phyloP scores from a whole-genome alignment of 2,888 invertebrate genomes.

The Leptarthrus brevirostris region DNA sequence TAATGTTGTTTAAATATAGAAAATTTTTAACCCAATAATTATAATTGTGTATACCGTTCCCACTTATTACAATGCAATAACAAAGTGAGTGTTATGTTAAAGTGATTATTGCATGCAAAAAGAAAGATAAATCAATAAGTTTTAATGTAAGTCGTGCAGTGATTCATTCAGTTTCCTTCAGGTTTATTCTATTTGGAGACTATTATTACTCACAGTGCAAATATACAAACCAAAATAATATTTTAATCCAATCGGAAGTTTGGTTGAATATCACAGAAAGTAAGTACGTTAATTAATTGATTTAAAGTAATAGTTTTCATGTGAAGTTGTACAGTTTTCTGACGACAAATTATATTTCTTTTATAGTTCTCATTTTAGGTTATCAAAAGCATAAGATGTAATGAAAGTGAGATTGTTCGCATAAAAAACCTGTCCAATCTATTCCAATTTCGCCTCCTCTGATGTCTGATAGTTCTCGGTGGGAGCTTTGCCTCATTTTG shows the following conservation, averaged over 20 bases:
- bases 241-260: neutral
- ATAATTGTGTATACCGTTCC: neutral
- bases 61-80: neutral
- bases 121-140: constrained; percentile 39
- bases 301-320: too few relatives aligned
- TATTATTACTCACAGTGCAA: neutral
- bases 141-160: constrained; percentile 18
- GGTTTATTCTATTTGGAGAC: constrained; percentile 12
- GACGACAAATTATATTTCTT: too few relatives aligned
- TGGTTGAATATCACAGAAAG: constrained; percentile 17
- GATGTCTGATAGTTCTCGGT: too few relatives aligned
- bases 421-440: neutral
- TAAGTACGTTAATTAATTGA: neutral
- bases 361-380: too few relatives aligned
- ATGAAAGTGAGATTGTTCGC: neutral
- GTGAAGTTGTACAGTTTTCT: too few relatives aligned
- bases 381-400: too few relatives aligned
- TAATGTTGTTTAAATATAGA: neutral
- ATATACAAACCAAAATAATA: neutral
- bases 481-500: too few relatives aligned
- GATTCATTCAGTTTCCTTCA: constrained; percentile 24
- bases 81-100: neutral
- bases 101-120: neutral
- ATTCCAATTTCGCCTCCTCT: neutral
- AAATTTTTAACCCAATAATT: neutral